Base-by-base conservation (phyloP, 92 coral and sea anemone genomes). In the Nematostella vectensis region DNA sequence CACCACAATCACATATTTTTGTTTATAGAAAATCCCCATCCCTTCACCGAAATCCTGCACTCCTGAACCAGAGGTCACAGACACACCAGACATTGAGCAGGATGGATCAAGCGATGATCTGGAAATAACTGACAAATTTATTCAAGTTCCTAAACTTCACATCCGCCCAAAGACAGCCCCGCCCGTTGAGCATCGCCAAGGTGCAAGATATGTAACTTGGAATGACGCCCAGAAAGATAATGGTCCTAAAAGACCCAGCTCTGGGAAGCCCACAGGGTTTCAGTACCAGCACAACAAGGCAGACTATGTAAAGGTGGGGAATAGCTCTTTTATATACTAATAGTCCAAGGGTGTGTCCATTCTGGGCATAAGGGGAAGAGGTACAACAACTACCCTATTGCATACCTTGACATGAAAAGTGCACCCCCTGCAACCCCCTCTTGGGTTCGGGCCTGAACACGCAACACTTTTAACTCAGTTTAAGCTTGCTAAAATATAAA, bases 111-210 rank as follows among this genome's bases (percentile, higher is more conserved):
- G 43, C 11, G 82, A 76, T 27, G 84, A 65, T 10, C 76, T 60
- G 11, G 83, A 60, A 16, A 50, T 30, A 3, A 61, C 29, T 25
- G 84, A 70, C 36, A 78, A 71, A 47, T 29, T 75, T 25, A 75
- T 65, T 31, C 68, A 76, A 25, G 74, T 85, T 37, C 96, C 96
- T 3, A 93, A 82, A 53, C 80, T 93, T n/a, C 83, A 78, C 61
- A 50, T 93, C 42, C 67, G 99, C 18, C 99, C 99, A 16, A 82
- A 59, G 65, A 81, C 99, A 19, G 96, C 99, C n/a, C 88, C 95
- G 27, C 63, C 83, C 27, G 62, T 80, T 11, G 94, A 85, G 62
- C 51, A 49, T 16, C 62, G 68, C 22, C 67, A 55, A 19, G 95
- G 95, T 8, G 78, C 66, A 15, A 71, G 95, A 31, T 85, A 85